Evolutionary conservation across 1,140 invertebrate genomes (phyloP), one percentile per base, ranked within the genome.

Genomic region (Teleogryllus occipitalis): DNA sequence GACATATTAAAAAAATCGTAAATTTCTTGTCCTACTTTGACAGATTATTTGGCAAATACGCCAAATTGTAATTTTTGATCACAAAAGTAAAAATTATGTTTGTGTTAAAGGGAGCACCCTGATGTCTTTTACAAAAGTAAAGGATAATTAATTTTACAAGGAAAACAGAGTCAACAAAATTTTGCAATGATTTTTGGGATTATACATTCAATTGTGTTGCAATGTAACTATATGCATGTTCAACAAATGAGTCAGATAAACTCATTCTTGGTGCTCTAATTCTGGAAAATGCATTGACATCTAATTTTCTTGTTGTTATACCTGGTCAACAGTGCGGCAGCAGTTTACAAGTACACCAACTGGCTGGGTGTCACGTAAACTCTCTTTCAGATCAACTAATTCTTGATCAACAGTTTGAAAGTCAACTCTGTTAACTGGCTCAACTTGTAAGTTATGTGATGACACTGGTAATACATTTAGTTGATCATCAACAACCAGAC

Each of bases 261-360:
- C 18, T 14, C 54, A 65, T 14, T 3, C 54, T 65, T 65, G 8
- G 7, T 76, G 75, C 4, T 15, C 22, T 22, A 14, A 39, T 47
- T 27, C 27, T 22, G n/a, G 14, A 47, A 47, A 14, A 39, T 8
- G 8, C 46, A 8, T 76, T 6, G 15, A 76, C 8, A 76, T n/a
- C 47, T 46, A 78, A 39, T 39, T 39, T 39, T 39, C 27, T 39
- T 78, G 21, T 83, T 83, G 0, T 22, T 21, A 27, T 83, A 91
- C 92, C 88, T 99, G 97, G 85, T 99, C 98, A 65, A 96, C 88
- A 8, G 98, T 99, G 87, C 93, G 94, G 86, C 97, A 99, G 76
- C 93, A 91, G 83, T 95, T 94, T 2, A 99, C 90, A n/a, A 99
- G 88, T 15, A 91, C 91, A 14, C 96, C 96, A 49, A 97, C 93